Evolutionary conservation across 2,888 invertebrate genomes (phyloP).

Genomic region (Limnephilus lunatus): DNA sequence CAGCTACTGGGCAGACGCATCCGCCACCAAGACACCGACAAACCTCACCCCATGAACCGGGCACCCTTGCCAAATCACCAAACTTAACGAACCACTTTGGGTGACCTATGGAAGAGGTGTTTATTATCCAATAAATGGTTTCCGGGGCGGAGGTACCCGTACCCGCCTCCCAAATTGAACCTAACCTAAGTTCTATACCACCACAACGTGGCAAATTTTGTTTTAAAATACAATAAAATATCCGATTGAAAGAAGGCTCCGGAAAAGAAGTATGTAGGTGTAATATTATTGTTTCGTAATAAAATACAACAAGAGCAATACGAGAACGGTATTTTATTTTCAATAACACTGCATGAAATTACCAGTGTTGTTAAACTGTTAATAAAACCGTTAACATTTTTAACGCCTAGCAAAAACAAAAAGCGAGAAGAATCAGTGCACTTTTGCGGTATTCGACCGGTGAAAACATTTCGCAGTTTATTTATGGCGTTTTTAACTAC

Average conservation of each 20-base stretch:
- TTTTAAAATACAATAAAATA: background rate
- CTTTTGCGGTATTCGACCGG: background rate
- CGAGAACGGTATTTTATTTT: slow-evolving; percentile 31
- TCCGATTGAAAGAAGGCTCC: background rate
- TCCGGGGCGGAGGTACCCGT: too few relatives aligned
- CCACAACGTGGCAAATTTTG: background rate
- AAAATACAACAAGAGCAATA: background rate
- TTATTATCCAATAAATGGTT: too few relatives aligned
- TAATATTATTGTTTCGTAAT: background rate
- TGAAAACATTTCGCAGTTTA: slow-evolving; percentile 25
- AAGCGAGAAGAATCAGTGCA: slow-evolving; percentile 7
- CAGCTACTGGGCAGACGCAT: too few relatives aligned
- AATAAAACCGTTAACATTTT: slow-evolving; percentile 46
- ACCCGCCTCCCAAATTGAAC: too few relatives aligned
- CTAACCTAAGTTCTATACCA: background rate
- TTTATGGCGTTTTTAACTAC: background rate
- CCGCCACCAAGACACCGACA: too few relatives aligned
- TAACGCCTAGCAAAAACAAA: slow-evolving; percentile 13
- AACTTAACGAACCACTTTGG: too few relatives aligned
- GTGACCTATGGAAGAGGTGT: too few relatives aligned
- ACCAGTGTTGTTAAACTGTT: slow-evolving; percentile 33
- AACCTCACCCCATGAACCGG: too few relatives aligned
- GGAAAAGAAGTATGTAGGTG: too few relatives aligned
- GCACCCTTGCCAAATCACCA: too few relatives aligned
- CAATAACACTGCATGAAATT: slow-evolving; percentile 27